These are phyloP conservation scores for Lasiurus borealis DNA, from an alignment of 2,113 vertebrate species.

Conservation along the genomic window DNA sequence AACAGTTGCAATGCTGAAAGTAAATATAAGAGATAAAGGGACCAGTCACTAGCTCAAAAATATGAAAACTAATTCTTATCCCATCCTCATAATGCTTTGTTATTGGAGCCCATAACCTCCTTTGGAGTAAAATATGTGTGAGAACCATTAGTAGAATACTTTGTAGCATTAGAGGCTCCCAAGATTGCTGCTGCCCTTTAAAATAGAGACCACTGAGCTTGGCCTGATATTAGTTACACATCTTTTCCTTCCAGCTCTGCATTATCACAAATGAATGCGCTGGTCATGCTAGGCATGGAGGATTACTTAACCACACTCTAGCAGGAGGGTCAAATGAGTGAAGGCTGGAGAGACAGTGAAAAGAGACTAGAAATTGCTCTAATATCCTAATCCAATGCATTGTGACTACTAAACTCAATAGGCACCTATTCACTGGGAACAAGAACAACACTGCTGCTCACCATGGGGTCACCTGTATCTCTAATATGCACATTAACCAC, in stretches of 20 bases:
- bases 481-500: slow-evolving; percentile 67
- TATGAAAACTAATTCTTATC: slow-evolving; percentile 77
- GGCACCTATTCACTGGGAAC: slow-evolving; percentile 50
- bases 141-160: slow-evolving; percentile 49
- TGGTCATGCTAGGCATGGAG: slow-evolving; percentile 30
- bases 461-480: slow-evolving; percentile 59
- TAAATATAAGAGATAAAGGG: slow-evolving; percentile 82
- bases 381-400: slow-evolving; percentile 67
- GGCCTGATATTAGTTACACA: not conserved
- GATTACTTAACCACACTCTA: slow-evolving; percentile 27
- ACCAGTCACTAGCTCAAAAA: slow-evolving; percentile 80
- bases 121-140: slow-evolving; percentile 51
- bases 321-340: slow-evolving; percentile 35
- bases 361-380: slow-evolving; percentile 69
- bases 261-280: slow-evolving; percentile 56
- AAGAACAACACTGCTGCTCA: slow-evolving; percentile 54
- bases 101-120: slow-evolving; percentile 20
- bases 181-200: slow-evolving; percentile 52
- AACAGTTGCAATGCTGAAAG: slow-evolving; percentile 79
- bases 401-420: slow-evolving; percentile 45
- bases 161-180: slow-evolving; percentile 29
- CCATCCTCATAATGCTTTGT: slow-evolving; percentile 30
- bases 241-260: slow-evolving; percentile 55
- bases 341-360: not conserved
- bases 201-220: slow-evolving; percentile 53